Conservation (phyloP, 2,888 invertebrate genomes). For the Belgica antarctica region DNA sequence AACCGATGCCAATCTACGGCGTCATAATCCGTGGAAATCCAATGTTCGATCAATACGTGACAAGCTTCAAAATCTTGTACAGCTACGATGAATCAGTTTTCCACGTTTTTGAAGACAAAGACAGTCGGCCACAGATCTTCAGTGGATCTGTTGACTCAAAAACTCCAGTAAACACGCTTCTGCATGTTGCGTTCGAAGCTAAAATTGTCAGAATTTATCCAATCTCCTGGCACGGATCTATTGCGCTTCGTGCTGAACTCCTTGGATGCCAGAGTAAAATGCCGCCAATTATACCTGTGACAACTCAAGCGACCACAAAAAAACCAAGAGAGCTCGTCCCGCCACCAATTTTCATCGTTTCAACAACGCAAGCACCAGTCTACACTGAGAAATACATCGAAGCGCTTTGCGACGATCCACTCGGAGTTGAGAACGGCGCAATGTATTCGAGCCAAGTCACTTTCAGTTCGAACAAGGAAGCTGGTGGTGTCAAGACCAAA, state of each 20-base stretch:
- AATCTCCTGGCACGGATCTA: constrained; percentile 69
- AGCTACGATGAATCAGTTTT: constrained; percentile 66
- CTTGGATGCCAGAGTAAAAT: constrained; percentile 63
- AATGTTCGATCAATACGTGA: constrained; percentile 69
- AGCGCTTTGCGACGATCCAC: constrained; percentile 65
- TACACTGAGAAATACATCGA: constrained; percentile 43
- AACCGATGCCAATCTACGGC: constrained; percentile 70
- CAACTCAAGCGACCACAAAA: constrained; percentile 37
- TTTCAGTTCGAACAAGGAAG: constrained; percentile 53
- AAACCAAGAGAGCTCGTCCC: constrained; percentile 12
- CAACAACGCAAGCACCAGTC: background rate
- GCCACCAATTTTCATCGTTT: constrained; percentile 6
- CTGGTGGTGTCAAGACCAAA: constrained; percentile 47
- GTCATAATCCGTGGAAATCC: constrained; percentile 70
- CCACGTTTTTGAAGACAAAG: constrained; percentile 60
- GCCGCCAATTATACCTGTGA: constrained; percentile 42
- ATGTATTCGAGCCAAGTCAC: constrained; percentile 66
- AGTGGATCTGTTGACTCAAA: constrained; percentile 67
- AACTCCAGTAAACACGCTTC: constrained; percentile 62
- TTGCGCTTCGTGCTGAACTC: constrained; percentile 68
- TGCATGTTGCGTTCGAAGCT: constrained; percentile 73
- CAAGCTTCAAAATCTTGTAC: constrained; percentile 68
- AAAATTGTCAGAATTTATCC: constrained; percentile 70
- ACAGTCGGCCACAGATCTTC: constrained; percentile 64
- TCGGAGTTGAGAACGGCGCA: constrained; percentile 67